Base-by-base conservation (phyloP, 2,113 vertebrate genomes). In the Callithrix jacchus region DNA sequence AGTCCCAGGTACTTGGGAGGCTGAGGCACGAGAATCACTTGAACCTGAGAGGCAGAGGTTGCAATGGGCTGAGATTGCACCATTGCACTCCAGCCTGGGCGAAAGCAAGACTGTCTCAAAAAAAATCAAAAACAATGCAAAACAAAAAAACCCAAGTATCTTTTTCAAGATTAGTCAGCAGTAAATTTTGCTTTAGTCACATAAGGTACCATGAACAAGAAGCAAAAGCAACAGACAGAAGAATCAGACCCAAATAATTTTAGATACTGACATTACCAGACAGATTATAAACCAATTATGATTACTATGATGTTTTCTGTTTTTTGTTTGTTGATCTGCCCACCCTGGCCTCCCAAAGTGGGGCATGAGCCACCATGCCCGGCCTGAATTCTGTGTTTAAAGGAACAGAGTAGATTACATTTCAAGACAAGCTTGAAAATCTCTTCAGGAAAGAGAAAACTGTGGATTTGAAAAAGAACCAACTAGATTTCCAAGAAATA, bases 231-330 rank as follows among this genome's bases (percentile, higher is more conserved):
- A 56, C 0, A 74, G 23, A 73, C 16, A 81, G 27, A 8, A 82
- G 68, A 92, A 92, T 82, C 54, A 93, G 49, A 87, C 49, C 27
- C 35, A 66, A 89, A n/a, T 79, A 81, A 95, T 79, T 91, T 94
- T 77, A 79, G 58, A 95, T 79, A 56, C 16, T 79, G 49, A 42
- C 56, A 84, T 52, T 68, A 71, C 61, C 64, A 74, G 17, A 87
- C n/a, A 86, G 49, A 79, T 85, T 52, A 86, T 40, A 95, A 54
- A 95, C 86, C 8, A 45, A 87, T 66, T 87, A 74, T 56, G 66
- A 23, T 85, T 40, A 86, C 80, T 74, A 52, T 17, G 52, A 52
- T 52, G 17, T 52, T 52, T 52, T 52, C 14, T 52, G 52, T 52
- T 52, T 52, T 14, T 49, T 49, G 49, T 52, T 52, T 52, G 16